These are phyloP conservation scores for Bembecia ichneumoniformis DNA, from an alignment of 2,888 invertebrate genomes.

Conservation along the genomic window DNA sequence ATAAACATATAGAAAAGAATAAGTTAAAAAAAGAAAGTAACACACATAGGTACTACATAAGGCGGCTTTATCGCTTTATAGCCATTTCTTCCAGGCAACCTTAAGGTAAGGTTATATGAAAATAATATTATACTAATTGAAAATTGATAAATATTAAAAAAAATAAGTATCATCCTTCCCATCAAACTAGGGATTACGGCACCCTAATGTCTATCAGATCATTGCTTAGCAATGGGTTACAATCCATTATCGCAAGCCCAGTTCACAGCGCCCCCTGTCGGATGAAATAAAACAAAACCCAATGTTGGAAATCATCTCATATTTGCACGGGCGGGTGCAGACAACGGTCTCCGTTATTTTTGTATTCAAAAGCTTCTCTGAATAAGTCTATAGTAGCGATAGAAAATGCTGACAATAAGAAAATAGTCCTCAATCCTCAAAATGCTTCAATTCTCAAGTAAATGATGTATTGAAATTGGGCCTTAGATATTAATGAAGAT, in stretches of 20 bases:
- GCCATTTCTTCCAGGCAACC: too few relatives aligned
- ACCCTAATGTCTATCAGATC: not conserved
- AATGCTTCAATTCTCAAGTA: too few relatives aligned
- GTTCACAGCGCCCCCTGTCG: conserved; percentile 28
- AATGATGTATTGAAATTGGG: too few relatives aligned
- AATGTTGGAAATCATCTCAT: conserved; percentile 37
- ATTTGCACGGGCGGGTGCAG: conserved; percentile 31
- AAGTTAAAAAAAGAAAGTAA: too few relatives aligned
- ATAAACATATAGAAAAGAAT: too few relatives aligned
- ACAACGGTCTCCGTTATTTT: conserved; percentile 7
- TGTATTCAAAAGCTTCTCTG: not conserved
- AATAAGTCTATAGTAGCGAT: too few relatives aligned
- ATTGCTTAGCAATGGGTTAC: conserved; percentile 1
- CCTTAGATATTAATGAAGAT: too few relatives aligned
- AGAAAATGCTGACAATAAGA: too few relatives aligned
- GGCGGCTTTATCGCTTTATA: too few relatives aligned
- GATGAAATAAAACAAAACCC: conserved; percentile 42
- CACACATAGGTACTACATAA: too few relatives aligned
- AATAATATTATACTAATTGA: not conserved
- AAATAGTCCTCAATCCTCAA: too few relatives aligned
- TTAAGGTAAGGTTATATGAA: too few relatives aligned
- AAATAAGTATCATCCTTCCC: not conserved
- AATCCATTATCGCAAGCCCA: conserved; percentile 37
- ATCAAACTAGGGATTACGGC: not conserved
- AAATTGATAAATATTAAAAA: not conserved